phyloP scores from a whole-genome alignment of 2,888 invertebrate genomes.

The Herminia tarsipennalis region DNA sequence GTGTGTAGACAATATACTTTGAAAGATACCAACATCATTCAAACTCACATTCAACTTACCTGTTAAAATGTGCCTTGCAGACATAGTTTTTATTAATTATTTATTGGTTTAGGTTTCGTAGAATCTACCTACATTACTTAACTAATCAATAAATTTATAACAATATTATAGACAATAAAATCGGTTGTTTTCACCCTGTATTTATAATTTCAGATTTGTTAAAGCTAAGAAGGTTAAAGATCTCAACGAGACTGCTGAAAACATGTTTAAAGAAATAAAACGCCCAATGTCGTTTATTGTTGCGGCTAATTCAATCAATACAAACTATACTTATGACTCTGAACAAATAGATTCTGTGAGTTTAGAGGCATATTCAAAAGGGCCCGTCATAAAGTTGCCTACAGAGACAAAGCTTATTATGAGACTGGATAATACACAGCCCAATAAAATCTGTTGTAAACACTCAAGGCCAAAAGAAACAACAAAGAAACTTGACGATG shows the following conservation, averaged over 20 bases:
- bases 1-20: too few species aligned
- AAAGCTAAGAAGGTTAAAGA: slow-evolving; percentile 23
- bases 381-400: slow-evolving; percentile 69
- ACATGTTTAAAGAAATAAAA: not conserved
- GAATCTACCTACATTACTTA: not conserved
- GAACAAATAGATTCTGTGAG: slow-evolving; percentile 6
- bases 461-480: not conserved
- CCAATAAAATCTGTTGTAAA: slow-evolving; percentile 4
- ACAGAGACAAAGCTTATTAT: slow-evolving; percentile 62
- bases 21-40: too few species aligned
- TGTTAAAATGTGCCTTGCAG: too few species aligned
- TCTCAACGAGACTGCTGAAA: slow-evolving; percentile 1
- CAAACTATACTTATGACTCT: slow-evolving; percentile 3
- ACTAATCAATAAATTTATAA: too few species aligned
- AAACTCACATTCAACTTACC: too few species aligned
- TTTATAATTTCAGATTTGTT: too few species aligned
- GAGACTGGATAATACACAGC: slow-evolving; percentile 35
- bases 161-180: too few species aligned
- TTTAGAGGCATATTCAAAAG: slow-evolving; percentile 45
- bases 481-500: too few species aligned
- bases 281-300: not conserved
- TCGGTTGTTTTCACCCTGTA: too few species aligned
- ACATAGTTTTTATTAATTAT: too few species aligned
- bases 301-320: slow-evolving; percentile 5
- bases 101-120: too few species aligned